Base-by-base conservation (phyloP, 2,888 invertebrate species). In the Eristalis pertinax region DNA sequence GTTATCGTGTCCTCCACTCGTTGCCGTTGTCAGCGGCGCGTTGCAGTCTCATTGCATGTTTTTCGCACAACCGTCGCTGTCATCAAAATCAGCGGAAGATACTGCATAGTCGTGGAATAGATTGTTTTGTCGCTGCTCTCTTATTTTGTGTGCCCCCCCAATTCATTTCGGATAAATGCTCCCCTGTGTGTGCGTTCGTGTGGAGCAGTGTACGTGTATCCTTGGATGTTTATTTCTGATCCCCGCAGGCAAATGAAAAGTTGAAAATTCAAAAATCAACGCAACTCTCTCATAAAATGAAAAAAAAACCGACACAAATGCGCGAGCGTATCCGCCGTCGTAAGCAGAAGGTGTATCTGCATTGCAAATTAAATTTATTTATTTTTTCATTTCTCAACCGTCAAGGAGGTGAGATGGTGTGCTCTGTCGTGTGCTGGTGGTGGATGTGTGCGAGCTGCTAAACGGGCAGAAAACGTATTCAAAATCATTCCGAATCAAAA, bases 281-380 rank as follows among this genome's bases (percentile, higher is more conserved):
- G 67, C 70, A 63, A 79, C 74, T 50, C 50, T 19, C 50, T 74
- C 67, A 73, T 73, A 80, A 84, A 85, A 72, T 68, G 58, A 62
- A 65, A 67, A 26, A 41, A 38, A 43, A 10, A 24, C 10, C 10
- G 0, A 13, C 8, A 29, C 29, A 29, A 4, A 4, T 5, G 5
- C 4, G 29, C 29, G 29, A 29, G 32, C 10, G 68, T 68, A 60
- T 60, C 56, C 24, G 32, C 4, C 24, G 60, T n/a, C 74, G 50
- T 75, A 84, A 76, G 58, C 70, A 62, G 70, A 74, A 70, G 50
- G 73, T 32, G 38, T 75, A 82, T 86, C 70, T 86, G 86, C 82
- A 86, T 82, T 86, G 86, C 82, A 86, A 82, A 86, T 86, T 86
- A 78, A 82, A 75, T 82, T 82, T 65, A 81, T 77, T 76, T 84